phyloP scores from a whole-genome alignment of 2,113 vertebrate genomes.

The Azemiops feae region DNA sequence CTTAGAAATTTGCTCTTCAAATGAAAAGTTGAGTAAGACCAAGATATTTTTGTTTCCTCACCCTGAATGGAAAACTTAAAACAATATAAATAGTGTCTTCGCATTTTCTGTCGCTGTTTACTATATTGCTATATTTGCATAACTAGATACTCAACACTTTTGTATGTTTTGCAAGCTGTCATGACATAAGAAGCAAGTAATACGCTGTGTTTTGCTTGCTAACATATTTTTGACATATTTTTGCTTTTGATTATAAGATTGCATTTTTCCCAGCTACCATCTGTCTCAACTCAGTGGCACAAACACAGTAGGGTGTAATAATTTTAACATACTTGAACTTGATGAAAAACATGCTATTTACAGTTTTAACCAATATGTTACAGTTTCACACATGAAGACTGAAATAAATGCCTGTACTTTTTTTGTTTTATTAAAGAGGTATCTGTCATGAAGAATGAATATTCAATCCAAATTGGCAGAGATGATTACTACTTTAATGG shows the following conservation, averaged over 20 bases:
- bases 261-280: slow-evolving; percentile 80
- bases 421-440: slow-evolving; percentile 46
- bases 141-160: slow-evolving; percentile 66
- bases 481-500: slow-evolving; percentile 61
- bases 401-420: slow-evolving; percentile 62
- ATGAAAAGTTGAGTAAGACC: slow-evolving; percentile 29
- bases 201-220: slow-evolving; percentile 75
- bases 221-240: slow-evolving; percentile 83
- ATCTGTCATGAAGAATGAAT: slow-evolving; percentile 67
- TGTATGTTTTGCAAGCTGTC: slow-evolving; percentile 80
- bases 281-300: slow-evolving; percentile 76
- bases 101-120: slow-evolving; percentile 56
- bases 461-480: slow-evolving; percentile 67
- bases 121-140: slow-evolving; percentile 69
- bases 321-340: slow-evolving; percentile 73
- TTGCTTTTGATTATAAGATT: slow-evolving; percentile 79
- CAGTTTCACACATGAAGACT: slow-evolving; percentile 67
- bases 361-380: slow-evolving; percentile 76
- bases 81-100: slow-evolving; percentile 12
- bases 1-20: slow-evolving; percentile 47
- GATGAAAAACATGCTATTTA: slow-evolving; percentile 72
- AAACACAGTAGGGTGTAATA: slow-evolving; percentile 77
- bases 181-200: slow-evolving; percentile 71
- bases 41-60: slow-evolving; percentile 17
- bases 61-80: slow-evolving; percentile 16